Evolutionary conservation across 2,113 vertebrate genomes (phyloP).

Genomic region (Pelvicachromis taeniatus): DNA sequence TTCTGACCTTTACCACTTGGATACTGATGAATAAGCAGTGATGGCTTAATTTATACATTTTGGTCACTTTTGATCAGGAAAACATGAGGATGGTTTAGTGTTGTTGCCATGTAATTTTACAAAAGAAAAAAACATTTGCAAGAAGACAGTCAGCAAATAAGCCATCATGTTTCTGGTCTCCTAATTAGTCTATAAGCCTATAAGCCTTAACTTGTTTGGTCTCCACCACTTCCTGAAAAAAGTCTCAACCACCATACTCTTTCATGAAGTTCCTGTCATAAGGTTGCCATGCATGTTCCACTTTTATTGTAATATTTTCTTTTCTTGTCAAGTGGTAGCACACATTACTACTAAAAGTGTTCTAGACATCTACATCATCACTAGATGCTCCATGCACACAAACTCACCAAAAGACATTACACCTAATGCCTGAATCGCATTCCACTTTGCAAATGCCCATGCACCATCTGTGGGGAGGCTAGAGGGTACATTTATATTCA

Average conservation of each 20-base stretch:
- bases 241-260: background rate
- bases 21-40: background rate
- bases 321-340: background rate
- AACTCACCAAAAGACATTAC: slow-evolving; percentile 96
- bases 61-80: background rate
- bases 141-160: background rate
- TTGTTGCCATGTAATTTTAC: background rate
- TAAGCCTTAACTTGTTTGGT: background rate
- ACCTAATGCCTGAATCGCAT: slow-evolving; percentile 85
- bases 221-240: background rate
- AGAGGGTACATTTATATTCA: background rate
- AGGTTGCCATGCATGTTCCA: background rate
- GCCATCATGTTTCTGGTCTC: background rate
- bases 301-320: background rate
- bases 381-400: background rate
- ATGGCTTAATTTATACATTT: background rate
- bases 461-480: slow-evolving; percentile 83
- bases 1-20: background rate
- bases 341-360: background rate
- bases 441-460: slow-evolving; percentile 89
- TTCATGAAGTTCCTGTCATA: background rate
- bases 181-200: background rate
- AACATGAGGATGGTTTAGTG: background rate
- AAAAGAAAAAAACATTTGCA: background rate
- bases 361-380: background rate